Percentiles rank a stretch among this genome's conserved stretches.
phyloP scores from a whole-genome alignment of 2,888 invertebrate genomes.

The Hydrotaea diabolus region DNA sequence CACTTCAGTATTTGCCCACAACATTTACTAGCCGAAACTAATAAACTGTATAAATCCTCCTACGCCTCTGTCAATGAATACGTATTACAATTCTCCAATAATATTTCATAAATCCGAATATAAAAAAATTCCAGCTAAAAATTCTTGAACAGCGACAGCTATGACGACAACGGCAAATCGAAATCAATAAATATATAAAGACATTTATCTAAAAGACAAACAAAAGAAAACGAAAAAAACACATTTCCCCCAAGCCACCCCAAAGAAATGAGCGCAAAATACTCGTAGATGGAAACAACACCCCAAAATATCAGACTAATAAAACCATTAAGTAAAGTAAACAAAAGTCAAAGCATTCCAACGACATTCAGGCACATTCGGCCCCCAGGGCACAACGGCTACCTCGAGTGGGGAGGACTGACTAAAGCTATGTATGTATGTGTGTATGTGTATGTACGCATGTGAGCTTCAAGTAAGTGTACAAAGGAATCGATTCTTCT shows the following conservation, averaged over 20 bases:
- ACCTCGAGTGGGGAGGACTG: no score
- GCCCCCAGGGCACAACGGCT: neutral
- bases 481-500: constrained; percentile 18
- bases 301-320: constrained; percentile 20
- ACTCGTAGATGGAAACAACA: neutral
- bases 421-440: no score
- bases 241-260: no score
- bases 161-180: neutral
- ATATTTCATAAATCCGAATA: neutral
- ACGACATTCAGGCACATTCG: neutral
- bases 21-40: no score
- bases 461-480: neutral
- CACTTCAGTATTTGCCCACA: no score
- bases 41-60: no score
- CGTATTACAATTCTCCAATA: neutral
- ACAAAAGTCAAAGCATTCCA: constrained; percentile 7
- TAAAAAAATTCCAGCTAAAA: neutral
- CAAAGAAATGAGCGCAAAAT: neutral
- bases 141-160: neutral
- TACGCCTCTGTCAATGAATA: no score
- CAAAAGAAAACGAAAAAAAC: no score
- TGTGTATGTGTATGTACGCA: neutral
- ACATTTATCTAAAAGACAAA: constrained; percentile 11
- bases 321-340: constrained; percentile 20
- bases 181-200: constrained; percentile 35